These are phyloP conservation scores for Anthopleura sola DNA, from an alignment of 64 coral and sea anemone genomes.

Conservation along the genomic window DNA sequence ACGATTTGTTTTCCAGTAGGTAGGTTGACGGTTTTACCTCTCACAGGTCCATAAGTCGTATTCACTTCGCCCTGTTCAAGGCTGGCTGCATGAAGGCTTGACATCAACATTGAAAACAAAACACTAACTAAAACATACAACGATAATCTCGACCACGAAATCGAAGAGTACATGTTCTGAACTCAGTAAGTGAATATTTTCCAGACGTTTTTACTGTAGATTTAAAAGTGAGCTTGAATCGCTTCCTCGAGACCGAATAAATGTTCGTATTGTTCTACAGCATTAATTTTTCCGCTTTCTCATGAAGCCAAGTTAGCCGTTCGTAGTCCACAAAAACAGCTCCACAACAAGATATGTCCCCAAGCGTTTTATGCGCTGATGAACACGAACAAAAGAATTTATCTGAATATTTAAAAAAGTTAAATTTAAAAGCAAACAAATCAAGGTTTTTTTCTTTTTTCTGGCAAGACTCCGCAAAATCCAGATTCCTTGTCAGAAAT, in stretches of 20 bases:
- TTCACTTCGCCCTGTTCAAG: background rate
- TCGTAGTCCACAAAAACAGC: background rate
- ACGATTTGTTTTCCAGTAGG: slow-evolving; percentile 29
- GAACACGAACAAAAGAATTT: background rate
- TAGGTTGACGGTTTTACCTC: background rate
- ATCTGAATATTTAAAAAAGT: background rate
- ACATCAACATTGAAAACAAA: background rate
- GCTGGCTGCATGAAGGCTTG: background rate
- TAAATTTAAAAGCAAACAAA: background rate
- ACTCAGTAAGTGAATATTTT: background rate
- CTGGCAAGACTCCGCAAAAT: background rate
- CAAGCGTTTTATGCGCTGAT: background rate
- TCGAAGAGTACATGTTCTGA: background rate
- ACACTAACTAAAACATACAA: slow-evolving; percentile 1
- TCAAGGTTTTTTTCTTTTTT: background rate
- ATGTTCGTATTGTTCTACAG: background rate
- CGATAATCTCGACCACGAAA: background rate
- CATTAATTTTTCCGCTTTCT: background rate
- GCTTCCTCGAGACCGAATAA: background rate
- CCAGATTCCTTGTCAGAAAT: background rate
- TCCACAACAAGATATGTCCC: background rate
- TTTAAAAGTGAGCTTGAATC: background rate
- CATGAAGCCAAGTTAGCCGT: background rate
- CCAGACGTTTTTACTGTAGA: background rate
- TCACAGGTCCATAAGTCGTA: slow-evolving; percentile 31